Evolutionary conservation across 2,113 vertebrate species (phyloP).

Genomic region (Lamprotornis superbus): DNA sequence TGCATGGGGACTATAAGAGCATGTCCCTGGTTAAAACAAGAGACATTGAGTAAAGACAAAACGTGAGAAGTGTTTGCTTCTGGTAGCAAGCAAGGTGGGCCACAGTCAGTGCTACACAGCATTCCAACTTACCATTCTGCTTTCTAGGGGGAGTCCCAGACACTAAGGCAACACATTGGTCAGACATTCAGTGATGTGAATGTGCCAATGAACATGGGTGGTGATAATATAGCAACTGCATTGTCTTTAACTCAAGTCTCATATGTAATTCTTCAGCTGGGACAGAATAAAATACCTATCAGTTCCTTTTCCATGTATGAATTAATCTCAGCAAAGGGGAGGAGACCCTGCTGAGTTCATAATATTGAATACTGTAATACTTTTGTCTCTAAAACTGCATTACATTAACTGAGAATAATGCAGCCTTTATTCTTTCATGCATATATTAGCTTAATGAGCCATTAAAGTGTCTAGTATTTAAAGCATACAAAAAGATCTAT

Average conservation of each 20-base stretch:
- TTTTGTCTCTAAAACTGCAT: neutral
- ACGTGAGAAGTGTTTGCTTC: neutral
- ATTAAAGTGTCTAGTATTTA: neutral
- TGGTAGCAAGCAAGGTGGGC: neutral
- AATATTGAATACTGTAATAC: neutral
- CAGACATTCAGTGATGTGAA: neutral
- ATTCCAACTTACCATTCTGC: neutral
- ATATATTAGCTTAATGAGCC: neutral
- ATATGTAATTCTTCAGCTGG: neutral
- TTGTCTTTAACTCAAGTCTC: neutral
- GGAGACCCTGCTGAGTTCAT: neutral
- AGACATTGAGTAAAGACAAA: neutral
- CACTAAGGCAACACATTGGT: neutral
- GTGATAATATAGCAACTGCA: neutral
- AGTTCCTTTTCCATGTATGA: neutral
- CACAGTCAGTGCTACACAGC: neutral
- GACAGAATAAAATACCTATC: neutral
- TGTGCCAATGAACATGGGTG: neutral
- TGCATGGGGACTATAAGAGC: neutral
- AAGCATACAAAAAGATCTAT: neutral
- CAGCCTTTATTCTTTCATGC: neutral
- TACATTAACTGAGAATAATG: neutral
- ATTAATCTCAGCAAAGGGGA: neutral
- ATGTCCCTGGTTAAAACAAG: neutral
- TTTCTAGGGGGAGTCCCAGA: neutral